These are phyloP conservation scores for Stegostoma tigrinum DNA, from an alignment of 2,113 vertebrate genomes.

Conservation along the genomic window DNA sequence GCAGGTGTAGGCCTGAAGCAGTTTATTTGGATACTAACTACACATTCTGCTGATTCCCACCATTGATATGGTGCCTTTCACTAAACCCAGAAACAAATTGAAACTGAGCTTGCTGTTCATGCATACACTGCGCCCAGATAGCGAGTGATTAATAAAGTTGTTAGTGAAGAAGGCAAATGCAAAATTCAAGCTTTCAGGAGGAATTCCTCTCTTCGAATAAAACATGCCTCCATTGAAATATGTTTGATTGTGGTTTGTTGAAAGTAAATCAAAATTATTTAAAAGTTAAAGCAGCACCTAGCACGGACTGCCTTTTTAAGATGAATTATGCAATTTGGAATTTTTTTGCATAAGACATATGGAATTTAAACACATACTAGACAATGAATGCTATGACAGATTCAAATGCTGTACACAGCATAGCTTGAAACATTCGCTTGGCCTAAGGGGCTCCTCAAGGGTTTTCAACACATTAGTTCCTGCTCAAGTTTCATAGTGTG, in stretches of 20 bases:
- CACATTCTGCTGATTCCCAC: background rate
- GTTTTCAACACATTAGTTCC: constrained; percentile 36
- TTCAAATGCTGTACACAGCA: background rate
- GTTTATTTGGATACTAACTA: constrained; percentile 4
- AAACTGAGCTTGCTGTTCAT: background rate
- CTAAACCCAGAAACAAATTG: background rate
- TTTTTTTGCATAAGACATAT: background rate
- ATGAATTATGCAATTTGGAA: constrained; percentile 9
- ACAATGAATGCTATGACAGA: background rate
- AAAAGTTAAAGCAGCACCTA: constrained; percentile 1
- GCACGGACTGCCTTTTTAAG: constrained; percentile 6
- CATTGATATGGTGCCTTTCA: background rate
- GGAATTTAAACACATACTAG: background rate
- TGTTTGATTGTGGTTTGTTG: background rate
- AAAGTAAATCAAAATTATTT: background rate
- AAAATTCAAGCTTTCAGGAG: background rate
- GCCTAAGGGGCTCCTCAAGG: constrained; percentile 20
- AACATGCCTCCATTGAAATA: background rate
- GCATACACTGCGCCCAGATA: background rate
- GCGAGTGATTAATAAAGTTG: background rate
- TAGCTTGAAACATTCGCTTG: constrained; percentile 13
- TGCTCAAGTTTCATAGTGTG: constrained; percentile 31
- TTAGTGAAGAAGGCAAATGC: background rate
- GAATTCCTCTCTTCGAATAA: background rate
- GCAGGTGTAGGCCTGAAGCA: background rate